Percentiles rank a stretch among this genome's conserved stretches.
phyloP scores from a whole-genome alignment of 1,140 invertebrate species.

The Alviniconcha marisindica region DNA sequence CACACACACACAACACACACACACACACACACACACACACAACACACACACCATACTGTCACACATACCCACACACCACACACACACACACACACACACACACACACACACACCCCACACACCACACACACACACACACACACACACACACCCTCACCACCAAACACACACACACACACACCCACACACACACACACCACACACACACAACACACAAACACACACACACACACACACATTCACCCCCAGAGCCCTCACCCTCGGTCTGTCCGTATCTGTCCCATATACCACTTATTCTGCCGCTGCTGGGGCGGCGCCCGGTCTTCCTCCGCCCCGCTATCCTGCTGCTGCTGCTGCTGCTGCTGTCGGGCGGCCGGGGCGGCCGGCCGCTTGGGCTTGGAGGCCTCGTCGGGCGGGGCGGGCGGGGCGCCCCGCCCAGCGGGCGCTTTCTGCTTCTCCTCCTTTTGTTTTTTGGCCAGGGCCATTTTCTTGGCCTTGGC shows the following conservation, averaged over 20 bases:
- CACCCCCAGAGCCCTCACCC: no score
- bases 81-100: no score
- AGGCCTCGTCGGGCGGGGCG: background rate
- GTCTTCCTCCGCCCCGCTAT: conserved; percentile 40
- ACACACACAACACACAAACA: no score
- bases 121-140: no score
- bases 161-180: no score
- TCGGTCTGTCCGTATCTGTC: conserved; percentile 66
- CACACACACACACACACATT: no score
- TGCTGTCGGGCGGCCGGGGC: conserved; percentile 24
- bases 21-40: background rate
- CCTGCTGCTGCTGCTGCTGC: conserved; percentile 42
- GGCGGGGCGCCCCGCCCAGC: no score
- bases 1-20: background rate
- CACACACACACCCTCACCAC: no score
- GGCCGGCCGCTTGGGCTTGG: background rate
- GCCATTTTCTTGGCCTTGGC: conserved; percentile 69
- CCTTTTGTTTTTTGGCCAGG: conserved; percentile 67
- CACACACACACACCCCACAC: no score
- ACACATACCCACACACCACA: no score
- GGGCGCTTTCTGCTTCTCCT: conserved; percentile 72
- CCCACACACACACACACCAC: no score
- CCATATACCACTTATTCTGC: conserved; percentile 70
- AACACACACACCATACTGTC: background rate
- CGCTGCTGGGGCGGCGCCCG: conserved; percentile 50